Evolutionary conservation across 2,888 invertebrate species (phyloP).

Genomic region (Nemurella pictetii): DNA sequence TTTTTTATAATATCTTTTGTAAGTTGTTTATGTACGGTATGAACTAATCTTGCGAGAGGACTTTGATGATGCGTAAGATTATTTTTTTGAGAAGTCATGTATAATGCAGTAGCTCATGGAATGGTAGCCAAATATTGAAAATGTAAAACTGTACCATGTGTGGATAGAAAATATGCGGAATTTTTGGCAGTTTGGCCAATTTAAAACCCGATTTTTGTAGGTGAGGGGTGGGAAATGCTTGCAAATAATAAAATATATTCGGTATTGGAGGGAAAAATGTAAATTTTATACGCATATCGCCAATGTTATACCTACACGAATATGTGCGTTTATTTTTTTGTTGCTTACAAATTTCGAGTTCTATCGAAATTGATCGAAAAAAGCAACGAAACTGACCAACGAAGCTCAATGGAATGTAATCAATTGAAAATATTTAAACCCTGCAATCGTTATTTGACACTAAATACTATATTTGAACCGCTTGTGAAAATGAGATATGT

Average conservation of each 20-base stretch:
- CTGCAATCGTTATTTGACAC: neutral
- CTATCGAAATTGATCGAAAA: neutral
- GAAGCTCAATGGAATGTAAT: neutral
- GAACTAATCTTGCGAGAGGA: too few species aligned
- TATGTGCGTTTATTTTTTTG: neutral
- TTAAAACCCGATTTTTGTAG: neutral
- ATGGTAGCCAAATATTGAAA: too few species aligned
- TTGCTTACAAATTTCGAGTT: neutral
- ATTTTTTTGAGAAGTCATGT: too few species aligned
- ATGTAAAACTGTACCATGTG: too few species aligned
- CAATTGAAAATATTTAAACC: neutral
- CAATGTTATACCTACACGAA: neutral
- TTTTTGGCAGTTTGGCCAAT: neutral
- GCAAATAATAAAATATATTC: neutral
- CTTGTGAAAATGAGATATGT: neutral
- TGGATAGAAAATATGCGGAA: too few species aligned
- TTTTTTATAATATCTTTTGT: too few species aligned
- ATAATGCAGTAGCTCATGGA: too few species aligned
- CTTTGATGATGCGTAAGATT: too few species aligned
- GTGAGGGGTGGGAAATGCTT: slow-evolving; percentile 1
- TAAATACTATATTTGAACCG: neutral
- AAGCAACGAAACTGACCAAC: neutral
- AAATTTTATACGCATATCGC: neutral
- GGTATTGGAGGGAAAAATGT: neutral
- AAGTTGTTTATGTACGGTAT: too few species aligned